Conservation (phyloP, 2,113 vertebrate species). For the Hippocampus mohnikei region DNA sequence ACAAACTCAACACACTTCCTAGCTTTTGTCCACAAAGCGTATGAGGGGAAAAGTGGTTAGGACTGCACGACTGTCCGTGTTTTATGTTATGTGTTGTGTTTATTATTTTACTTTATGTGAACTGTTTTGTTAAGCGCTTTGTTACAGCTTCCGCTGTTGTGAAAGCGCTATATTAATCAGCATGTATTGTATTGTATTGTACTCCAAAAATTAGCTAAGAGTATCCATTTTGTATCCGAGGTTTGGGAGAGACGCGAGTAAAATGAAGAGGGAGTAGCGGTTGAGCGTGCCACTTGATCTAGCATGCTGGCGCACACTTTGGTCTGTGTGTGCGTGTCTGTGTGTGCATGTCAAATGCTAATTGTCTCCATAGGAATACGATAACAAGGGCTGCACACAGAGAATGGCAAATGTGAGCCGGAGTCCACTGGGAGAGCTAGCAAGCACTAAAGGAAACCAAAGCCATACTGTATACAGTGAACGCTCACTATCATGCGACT, state of each 20-base stretch:
- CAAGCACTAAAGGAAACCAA: background rate
- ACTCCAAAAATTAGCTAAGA: constrained; percentile 25
- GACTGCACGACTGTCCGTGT: too few relatives aligned
- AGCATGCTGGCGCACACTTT: constrained; percentile 51
- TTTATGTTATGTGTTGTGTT: too few relatives aligned
- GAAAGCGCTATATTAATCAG: too few relatives aligned
- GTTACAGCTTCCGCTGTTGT: too few relatives aligned
- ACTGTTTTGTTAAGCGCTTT: too few relatives aligned
- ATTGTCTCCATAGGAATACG: constrained; percentile 57
- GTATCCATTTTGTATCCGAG: constrained; percentile 39
- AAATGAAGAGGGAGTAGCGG: constrained; percentile 18
- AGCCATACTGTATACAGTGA: background rate
- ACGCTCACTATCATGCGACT: background rate
- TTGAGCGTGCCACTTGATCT: constrained; percentile 47
- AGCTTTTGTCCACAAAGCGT: too few relatives aligned
- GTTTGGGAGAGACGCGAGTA: constrained; percentile 18
- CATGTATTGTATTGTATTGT: too few relatives aligned
- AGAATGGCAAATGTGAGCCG: constrained; percentile 62
- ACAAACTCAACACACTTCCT: constrained; percentile 10
- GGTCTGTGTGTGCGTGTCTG: constrained; percentile 55
- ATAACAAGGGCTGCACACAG: constrained; percentile 58
- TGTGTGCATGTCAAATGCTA: constrained; percentile 60
- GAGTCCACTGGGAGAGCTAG: constrained; percentile 27
- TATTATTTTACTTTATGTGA: too few relatives aligned
- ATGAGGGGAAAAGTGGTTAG: too few relatives aligned